Evolutionary conservation across 1,140 invertebrate genomes (phyloP), one percentile per base, ranked within the genome.

Genomic region (Carposina sasakii): DNA sequence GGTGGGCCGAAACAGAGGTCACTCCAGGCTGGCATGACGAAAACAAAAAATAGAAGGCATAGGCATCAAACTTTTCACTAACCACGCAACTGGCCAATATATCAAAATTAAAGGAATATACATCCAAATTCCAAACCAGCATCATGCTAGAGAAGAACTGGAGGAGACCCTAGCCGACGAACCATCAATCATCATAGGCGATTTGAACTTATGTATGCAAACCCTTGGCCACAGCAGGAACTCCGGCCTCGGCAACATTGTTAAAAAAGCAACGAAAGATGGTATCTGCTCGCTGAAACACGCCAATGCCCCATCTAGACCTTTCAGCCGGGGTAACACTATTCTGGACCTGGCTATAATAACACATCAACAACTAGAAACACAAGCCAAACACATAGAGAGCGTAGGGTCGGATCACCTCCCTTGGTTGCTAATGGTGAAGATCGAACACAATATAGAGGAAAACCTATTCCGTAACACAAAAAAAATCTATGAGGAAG

Each of bases 271-370:
- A 1, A 48, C 40, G 13, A 12, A 40, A 12, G 21, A 48, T 10
- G 21, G 46, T 17, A 16, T 16, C 2, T 12, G 19, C 12, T 26
- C 2, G 16, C 24, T 48, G 23, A 23, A 4, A 17, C 34, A 48
- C 21, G 30, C 36, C 12, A 15, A 13, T 13, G 6, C 20, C n/a
- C 46, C 46, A 20, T 48, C 36, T 4, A 21, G 36, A 16, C 46
- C 46, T 20, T n/a, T n/a, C n/a, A n/a, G n/a, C n/a, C n/a, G n/a
- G n/a, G 26, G 46, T 17, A 19, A 48, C 16, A 36, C 34, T 8
- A 48, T 48, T 16, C 23, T 48, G 6, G 46, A 48, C n/a, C 17
- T 48, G 6, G 46, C 46, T 23, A 16, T 48, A 13, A 13, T 48
- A 22, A 48, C 46, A 1, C 13, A 20, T 2, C 15, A 12, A 34